Evolutionary conservation across 2,113 vertebrate species (phyloP).

Genomic region (Leuciscus idus): DNA sequence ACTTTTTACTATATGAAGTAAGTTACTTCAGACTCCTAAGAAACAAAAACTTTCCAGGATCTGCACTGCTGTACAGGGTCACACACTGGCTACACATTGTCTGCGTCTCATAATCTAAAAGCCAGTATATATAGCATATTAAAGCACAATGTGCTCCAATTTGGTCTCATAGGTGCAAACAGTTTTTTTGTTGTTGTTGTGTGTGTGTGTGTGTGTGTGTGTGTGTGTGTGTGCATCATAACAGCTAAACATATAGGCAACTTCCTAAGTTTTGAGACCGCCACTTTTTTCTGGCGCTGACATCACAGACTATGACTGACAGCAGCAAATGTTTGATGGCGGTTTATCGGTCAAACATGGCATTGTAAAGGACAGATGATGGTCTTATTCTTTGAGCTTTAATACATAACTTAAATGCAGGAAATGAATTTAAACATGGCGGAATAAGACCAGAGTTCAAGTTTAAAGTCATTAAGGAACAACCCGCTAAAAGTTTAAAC

Average conservation of each 20-base stretch:
- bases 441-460: neutral
- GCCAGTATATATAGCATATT: neutral
- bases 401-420: neutral
- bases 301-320: conserved; percentile 47
- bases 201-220: neutral
- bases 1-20: neutral
- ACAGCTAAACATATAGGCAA: neutral
- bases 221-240: neutral
- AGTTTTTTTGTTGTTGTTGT: neutral
- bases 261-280: neutral
- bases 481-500: conserved; percentile 44
- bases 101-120: neutral
- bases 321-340: conserved; percentile 32
- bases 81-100: neutral
- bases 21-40: neutral
- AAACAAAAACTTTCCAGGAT: neutral
- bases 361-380: neutral
- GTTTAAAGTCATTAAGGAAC: conserved; percentile 13
- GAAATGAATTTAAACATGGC: conserved; percentile 10
- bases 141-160: neutral
- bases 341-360: neutral
- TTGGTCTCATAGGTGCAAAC: neutral
- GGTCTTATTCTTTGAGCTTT: neutral
- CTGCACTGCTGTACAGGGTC: neutral
- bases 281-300: conserved; percentile 14